Evolutionary conservation across 2,888 invertebrate genomes (phyloP).

Genomic region (Dicyrtoma fusca): DNA sequence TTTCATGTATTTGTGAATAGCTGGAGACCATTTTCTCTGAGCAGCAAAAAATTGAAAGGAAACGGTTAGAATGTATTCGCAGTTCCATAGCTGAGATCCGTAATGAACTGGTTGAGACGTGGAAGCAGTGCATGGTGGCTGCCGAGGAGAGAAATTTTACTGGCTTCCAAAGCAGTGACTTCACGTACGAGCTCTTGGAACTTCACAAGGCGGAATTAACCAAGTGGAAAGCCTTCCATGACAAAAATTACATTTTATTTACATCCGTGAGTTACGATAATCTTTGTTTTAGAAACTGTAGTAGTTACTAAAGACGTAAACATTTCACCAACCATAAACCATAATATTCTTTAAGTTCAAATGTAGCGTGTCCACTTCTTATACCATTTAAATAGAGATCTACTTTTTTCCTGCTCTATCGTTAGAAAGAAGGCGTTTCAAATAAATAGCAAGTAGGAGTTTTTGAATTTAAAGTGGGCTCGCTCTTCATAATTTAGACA

Average conservation of each 20-base stretch:
- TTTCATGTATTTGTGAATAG: too few relatives aligned
- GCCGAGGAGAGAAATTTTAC: background rate
- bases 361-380: too few relatives aligned
- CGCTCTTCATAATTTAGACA: too few relatives aligned
- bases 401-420: too few relatives aligned
- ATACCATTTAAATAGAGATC: too few relatives aligned
- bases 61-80: background rate
- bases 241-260: slow-evolving; percentile 23
- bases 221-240: slow-evolving; percentile 21
- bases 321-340: too few relatives aligned
- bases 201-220: slow-evolving; percentile 15
- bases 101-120: slow-evolving; percentile 15
- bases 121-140: slow-evolving; percentile 17
- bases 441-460: too few relatives aligned
- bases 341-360: too few relatives aligned
- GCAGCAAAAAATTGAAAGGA: background rate
- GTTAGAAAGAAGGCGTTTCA: too few relatives aligned
- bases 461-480: too few relatives aligned
- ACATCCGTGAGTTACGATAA: slow-evolving; percentile 7
- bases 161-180: background rate
- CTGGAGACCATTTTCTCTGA: background rate
- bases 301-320: too few relatives aligned
- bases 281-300: too few relatives aligned
- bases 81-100: background rate
- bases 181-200: background rate